Conservation (phyloP, 2,797 vertebrate genomes). For the Danio aesculapii region DNA sequence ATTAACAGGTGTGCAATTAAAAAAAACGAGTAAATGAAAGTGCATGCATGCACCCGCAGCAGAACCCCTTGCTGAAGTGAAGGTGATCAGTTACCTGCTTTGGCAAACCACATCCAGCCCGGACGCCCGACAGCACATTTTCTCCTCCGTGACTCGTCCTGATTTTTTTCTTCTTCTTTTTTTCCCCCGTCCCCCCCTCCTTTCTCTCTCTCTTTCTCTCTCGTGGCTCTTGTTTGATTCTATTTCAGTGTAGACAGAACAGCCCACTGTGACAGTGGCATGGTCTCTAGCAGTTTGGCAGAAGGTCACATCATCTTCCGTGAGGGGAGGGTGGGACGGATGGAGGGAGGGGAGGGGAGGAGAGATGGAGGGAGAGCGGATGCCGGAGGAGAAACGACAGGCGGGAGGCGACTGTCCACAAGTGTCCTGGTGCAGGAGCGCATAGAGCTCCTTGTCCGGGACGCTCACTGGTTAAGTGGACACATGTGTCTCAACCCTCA, state of each 20-base stretch:
- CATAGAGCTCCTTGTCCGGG: slow-evolving; percentile 25
- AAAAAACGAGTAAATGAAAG: slow-evolving; percentile 11
- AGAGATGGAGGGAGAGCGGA: slow-evolving; percentile 47
- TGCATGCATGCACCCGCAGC: slow-evolving; percentile 21
- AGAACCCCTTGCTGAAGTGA: slow-evolving; percentile 34
- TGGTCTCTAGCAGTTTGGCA: slow-evolving; percentile 84
- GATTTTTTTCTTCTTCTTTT: slow-evolving; percentile 47
- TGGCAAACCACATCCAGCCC: slow-evolving; percentile 79
- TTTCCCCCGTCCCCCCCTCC: slow-evolving; percentile 9
- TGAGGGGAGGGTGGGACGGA: slow-evolving; percentile 55
- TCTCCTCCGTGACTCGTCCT: slow-evolving; percentile 73
- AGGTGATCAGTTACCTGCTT: slow-evolving; percentile 76
- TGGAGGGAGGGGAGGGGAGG: slow-evolving; percentile 23
- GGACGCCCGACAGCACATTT: slow-evolving; percentile 75
- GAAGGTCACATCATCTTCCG: slow-evolving; percentile 84
- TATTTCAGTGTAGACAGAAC: slow-evolving; percentile 80
- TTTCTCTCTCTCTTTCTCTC: slow-evolving; percentile 49
- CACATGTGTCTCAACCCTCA: neutral
- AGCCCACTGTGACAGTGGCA: slow-evolving; percentile 79
- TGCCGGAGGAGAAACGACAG: slow-evolving; percentile 42
- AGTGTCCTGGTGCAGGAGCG: slow-evolving; percentile 31
- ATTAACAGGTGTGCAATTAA: slow-evolving; percentile 20
- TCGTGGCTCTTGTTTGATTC: slow-evolving; percentile 81
- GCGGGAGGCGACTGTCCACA: slow-evolving; percentile 21
- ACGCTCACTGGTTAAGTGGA: slow-evolving; percentile 31